A percentile compares a stretch with the other conserved stretches of the same genome.
Conservation (phyloP, 2,113 vertebrate genomes). For the Cebidichthys violaceus region DNA sequence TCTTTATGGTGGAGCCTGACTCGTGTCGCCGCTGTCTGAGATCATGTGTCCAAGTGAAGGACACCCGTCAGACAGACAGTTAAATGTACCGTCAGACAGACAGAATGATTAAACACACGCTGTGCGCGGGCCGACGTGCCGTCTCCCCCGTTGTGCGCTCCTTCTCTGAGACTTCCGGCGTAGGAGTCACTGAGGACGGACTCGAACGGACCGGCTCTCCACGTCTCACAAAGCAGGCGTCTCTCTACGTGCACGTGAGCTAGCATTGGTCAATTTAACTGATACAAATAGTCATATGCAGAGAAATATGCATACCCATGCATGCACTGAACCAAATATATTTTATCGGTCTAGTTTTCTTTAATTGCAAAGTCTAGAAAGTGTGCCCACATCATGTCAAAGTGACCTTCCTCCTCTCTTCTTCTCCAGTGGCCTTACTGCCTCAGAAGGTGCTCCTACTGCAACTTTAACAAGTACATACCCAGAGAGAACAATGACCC, state of each 20-base stretch:
- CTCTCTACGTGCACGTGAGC: conserved; percentile 86
- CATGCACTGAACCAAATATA: neutral
- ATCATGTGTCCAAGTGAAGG: neutral
- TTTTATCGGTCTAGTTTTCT: neutral
- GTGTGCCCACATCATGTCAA: neutral
- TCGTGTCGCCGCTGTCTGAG: no score
- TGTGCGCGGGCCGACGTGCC: conserved; percentile 1
- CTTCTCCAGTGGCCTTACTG: conserved; percentile 93
- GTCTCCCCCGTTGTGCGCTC: conserved; percentile 1
- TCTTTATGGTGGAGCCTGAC: neutral
- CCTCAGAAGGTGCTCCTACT: conserved; percentile 92
- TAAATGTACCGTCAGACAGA: neutral
- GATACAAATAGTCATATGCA: neutral
- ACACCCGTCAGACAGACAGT: neutral
- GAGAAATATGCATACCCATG: neutral
- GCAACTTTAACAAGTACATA: conserved; percentile 95
- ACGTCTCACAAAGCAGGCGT: conserved; percentile 63
- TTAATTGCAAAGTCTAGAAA: neutral
- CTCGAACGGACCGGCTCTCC: neutral
- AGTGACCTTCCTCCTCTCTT: neutral
- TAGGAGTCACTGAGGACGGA: neutral
- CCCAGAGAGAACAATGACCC: conserved; percentile 81
- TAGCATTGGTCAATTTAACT: neutral
- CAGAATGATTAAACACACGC: conserved; percentile 25
- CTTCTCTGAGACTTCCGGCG: conserved; percentile 1